Percentiles rank a stretch among this genome's conserved stretches.
These are phyloP conservation scores for Toxotes lorentzi DNA, from an alignment of 2,797 vertebrate species.

Conservation along the genomic window DNA sequence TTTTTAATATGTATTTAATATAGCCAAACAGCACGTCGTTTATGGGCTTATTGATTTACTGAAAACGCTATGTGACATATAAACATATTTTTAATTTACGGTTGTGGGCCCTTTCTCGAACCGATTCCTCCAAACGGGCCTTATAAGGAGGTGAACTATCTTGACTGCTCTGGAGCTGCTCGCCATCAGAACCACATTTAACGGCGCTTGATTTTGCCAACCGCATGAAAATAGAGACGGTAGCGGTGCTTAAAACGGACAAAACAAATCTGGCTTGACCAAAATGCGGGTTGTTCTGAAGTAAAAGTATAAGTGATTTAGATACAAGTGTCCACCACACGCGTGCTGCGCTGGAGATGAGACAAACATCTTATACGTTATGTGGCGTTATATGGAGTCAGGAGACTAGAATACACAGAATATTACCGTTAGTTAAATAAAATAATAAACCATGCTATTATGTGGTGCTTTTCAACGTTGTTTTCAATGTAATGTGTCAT, in stretches of 20 bases:
- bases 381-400: no score
- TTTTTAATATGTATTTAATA: not conserved
- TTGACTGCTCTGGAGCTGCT: conserved; percentile 10
- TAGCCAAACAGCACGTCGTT: not conserved
- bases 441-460: not conserved
- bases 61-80: fast-evolving
- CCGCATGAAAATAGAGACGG: not conserved
- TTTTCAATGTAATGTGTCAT: not conserved
- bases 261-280: no score
- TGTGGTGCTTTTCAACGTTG: not conserved
- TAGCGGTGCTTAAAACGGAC: not conserved
- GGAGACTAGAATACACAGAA: fast-evolving
- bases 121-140: no score
- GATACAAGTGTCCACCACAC: not conserved
- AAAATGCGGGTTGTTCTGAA: fast-evolving
- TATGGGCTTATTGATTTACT: fast-evolving
- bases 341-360: not conserved
- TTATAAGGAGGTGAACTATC: conserved; percentile 11
- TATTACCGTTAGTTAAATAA: not conserved
- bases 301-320: not conserved
- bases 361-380: not conserved
- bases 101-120: not conserved
- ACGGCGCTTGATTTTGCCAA: not conserved
- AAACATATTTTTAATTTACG: not conserved
- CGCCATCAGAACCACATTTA: not conserved